phyloP scores from a whole-genome alignment of 1,140 invertebrate genomes.

The Chrysomallon squamiferum region DNA sequence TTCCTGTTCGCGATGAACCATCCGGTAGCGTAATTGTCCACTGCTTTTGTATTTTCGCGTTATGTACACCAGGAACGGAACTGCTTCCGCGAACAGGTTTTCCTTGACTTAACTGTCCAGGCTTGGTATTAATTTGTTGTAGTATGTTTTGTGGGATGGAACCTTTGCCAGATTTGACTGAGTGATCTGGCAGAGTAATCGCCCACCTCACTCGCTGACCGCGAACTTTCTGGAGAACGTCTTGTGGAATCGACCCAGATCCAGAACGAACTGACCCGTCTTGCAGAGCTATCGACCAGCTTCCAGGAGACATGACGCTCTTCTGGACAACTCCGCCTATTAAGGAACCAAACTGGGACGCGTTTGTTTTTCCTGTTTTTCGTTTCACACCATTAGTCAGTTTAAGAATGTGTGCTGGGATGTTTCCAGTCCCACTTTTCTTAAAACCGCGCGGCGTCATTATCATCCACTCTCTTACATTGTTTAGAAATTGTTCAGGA shows the following conservation, averaged over 20 bases:
- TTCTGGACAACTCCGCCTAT: too few relatives aligned
- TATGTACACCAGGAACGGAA: too few relatives aligned
- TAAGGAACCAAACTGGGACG: too few relatives aligned
- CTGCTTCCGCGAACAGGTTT: too few relatives aligned
- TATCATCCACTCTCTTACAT: too few relatives aligned
- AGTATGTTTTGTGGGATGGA: not conserved
- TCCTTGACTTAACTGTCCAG: too few relatives aligned
- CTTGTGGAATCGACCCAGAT: conserved; percentile 4
- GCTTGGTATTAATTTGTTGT: too few relatives aligned
- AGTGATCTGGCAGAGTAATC: not conserved
- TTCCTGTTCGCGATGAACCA: conserved; percentile 9
- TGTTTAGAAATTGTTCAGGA: too few relatives aligned
- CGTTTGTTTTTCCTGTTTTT: too few relatives aligned
- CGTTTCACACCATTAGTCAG: not conserved
- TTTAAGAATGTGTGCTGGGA: conserved; percentile 9
- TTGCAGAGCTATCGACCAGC: conserved; percentile 18
- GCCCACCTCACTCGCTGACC: not conserved
- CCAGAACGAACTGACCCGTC: conserved; percentile 16
- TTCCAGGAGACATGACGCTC: not conserved
- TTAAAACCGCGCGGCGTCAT: too few relatives aligned
- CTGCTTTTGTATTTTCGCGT: not conserved
- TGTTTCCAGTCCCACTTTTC: conserved; percentile 2
- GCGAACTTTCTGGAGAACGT: not conserved
- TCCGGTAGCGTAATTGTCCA: conserved; percentile 20
- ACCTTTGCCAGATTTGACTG: not conserved